Evolutionary conservation across 2,113 vertebrate genomes (phyloP), one percentile per base, ranked within the genome.

Genomic region (Climacteris rufus): DNA sequence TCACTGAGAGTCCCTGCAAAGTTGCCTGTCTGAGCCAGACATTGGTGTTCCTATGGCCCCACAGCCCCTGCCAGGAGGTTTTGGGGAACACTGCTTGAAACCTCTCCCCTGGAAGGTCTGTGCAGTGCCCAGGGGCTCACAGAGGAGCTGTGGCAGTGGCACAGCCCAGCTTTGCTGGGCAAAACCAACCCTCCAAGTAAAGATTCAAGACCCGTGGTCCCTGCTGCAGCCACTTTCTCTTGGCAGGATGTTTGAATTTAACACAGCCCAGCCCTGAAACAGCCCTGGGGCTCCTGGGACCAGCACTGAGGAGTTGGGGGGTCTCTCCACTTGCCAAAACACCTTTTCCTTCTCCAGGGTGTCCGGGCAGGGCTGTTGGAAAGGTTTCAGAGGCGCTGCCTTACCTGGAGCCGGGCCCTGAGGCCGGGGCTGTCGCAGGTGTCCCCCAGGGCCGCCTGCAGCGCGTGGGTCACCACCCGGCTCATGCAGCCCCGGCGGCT

Each of bases 381-480:
- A 56, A 63, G 20, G 5, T 16, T 3, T 0, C 0, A 0, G 1
- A 17, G 35, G 44, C 50, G 65, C 31, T 4, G 14, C 66, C 33
- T 80, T 96, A 99, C 99, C 99, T 98, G 97, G 33, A 99, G 98
- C 3, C 95, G 98, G 25, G 87, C 79, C 30, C 98, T 96, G 65
- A 99, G 97, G 17, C 66, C 35, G 0, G 49, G 60, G 4, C 88
- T 64, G 1, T 98, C 60, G 25, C 98, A 99, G 87, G 97, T 87
- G 18, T 97, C 96, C 1, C 98, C 99, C 92, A 99, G 96, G 12
- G 97, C 97, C 0, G 98, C 98, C 98, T 99, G 98, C 78, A 99
- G 94, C 56, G 98, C 47, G 22, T 99, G 99, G 87, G 97, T 97
- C 60, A 99, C 97, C 64, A 99, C 98, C 0, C 64, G 94, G 56